Conservation (phyloP, 2,113 vertebrate genomes). For the Hemiscyllium ocellatum region DNA sequence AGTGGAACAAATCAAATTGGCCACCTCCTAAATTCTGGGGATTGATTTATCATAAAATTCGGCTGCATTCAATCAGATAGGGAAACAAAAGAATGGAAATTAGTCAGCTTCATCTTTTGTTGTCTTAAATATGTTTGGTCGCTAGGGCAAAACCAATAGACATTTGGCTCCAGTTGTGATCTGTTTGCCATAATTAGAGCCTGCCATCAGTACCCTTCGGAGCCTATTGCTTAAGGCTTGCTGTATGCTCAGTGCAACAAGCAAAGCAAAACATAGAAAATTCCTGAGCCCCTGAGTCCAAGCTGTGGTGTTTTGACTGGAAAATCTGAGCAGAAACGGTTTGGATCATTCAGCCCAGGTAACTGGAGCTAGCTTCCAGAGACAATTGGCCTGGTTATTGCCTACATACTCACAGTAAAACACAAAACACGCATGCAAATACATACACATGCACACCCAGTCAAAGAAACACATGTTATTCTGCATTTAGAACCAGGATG, state of each 20-base stretch:
- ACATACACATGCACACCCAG: not conserved
- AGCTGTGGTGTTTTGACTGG: slow-evolving; percentile 17
- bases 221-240: not conserved
- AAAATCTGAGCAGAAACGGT: slow-evolving; percentile 10
- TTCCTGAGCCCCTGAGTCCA: not conserved
- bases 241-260: not conserved
- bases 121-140: slow-evolving; percentile 8
- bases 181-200: slow-evolving; percentile 6
- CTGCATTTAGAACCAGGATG: accelerated
- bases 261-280: slow-evolving; percentile 6
- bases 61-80: not conserved
- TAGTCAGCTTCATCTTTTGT: not conserved
- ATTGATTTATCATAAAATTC: not conserved
- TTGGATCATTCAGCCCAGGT: slow-evolving; percentile 2
- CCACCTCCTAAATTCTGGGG: not conserved
- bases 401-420: not conserved
- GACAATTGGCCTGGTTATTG: not conserved
- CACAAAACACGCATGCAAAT: not conserved
- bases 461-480: not conserved
- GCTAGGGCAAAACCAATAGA: not conserved
- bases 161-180: not conserved
- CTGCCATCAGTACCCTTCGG: not conserved
- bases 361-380: not conserved
- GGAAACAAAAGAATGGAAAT: not conserved
- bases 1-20: not conserved